Conservation (phyloP, 2,113 vertebrate species). For the Orientallactaga bullata region DNA sequence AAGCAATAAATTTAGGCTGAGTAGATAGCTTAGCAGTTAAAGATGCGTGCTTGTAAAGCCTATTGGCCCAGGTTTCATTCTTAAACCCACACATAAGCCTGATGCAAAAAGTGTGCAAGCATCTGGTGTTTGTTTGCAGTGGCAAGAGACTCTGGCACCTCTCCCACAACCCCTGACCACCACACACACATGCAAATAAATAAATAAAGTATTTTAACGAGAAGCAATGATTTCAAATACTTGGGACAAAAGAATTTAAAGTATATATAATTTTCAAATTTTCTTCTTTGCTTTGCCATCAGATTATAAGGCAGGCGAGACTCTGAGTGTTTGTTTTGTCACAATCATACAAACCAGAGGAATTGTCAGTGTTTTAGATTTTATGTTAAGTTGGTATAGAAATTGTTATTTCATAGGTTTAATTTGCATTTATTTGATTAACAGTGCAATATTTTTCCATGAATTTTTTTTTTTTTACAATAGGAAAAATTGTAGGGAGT, state of each 20-base stretch:
- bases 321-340: not conserved
- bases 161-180: too few relatives aligned
- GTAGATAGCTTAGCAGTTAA: too few relatives aligned
- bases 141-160: too few relatives aligned
- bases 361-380: constrained; percentile 1
- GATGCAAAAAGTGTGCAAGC: too few relatives aligned
- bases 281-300: constrained; percentile 5
- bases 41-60: too few relatives aligned
- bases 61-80: too few relatives aligned
- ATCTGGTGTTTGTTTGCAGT: too few relatives aligned
- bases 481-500: constrained; percentile 45
- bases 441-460: not conserved
- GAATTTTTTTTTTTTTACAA: constrained; percentile 33
- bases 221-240: not conserved
- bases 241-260: constrained; percentile 31
- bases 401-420: constrained; percentile 51
- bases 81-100: too few relatives aligned
- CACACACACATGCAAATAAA: too few relatives aligned
- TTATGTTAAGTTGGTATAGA: not conserved
- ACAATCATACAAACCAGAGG: not conserved
- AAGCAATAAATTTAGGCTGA: not conserved
- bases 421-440: constrained; percentile 63
- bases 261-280: constrained; percentile 7
- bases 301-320: not conserved
- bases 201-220: too few relatives aligned